A percentile compares a stretch with the other conserved stretches of the same genome.
Evolutionary conservation across 2,888 invertebrate genomes (phyloP).

Genomic region (Horisme vitalbata): DNA sequence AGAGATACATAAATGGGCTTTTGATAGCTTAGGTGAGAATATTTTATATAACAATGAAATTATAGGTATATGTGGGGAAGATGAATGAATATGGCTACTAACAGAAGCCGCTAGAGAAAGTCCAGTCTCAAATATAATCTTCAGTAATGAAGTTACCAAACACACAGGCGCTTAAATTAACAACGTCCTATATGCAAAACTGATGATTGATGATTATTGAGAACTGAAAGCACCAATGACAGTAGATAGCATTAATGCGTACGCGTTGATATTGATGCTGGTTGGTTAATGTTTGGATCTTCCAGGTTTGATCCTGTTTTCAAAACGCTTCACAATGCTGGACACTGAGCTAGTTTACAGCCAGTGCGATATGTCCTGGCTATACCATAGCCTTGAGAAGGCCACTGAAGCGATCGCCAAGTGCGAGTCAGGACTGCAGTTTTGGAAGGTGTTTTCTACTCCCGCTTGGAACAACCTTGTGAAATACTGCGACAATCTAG

Average conservation of each 20-base stretch:
- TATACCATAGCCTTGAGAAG: slow-evolving; percentile 80
- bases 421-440: slow-evolving; percentile 85
- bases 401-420: slow-evolving; percentile 83
- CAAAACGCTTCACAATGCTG: slow-evolving; percentile 85
- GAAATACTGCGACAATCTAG: slow-evolving; percentile 84
- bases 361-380: slow-evolving; percentile 80
- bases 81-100: neutral
- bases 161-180: no score
- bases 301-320: slow-evolving; percentile 72
- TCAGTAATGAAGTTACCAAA: no score
- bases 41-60: neutral
- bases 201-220: no score
- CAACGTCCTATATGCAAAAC: no score
- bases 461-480: slow-evolving; percentile 83
- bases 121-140: no score
- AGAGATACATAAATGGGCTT: slow-evolving; percentile 86
- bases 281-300: no score
- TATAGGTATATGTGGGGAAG: neutral
- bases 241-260: no score
- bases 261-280: no score
- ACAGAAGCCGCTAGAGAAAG: no score
- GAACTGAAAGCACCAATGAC: no score
- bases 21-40: slow-evolving; percentile 84
- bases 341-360: slow-evolving; percentile 74
- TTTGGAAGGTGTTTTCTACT: slow-evolving; percentile 85